Base-by-base conservation (phyloP, 2,888 invertebrate genomes). In the Autographa pulchrina region DNA sequence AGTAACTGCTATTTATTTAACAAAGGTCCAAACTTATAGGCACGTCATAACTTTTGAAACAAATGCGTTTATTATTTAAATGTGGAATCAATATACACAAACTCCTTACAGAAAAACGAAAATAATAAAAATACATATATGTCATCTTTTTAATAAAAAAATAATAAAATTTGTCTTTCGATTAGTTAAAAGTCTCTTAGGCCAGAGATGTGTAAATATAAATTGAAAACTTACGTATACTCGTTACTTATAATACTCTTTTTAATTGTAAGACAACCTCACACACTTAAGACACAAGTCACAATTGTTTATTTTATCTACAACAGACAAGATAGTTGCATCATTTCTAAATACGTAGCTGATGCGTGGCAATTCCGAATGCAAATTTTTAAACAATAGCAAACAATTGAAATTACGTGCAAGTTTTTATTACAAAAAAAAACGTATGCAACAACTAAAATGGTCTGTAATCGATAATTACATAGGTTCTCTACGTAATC, bases 381-480 rank as follows among this genome's bases (percentile, higher is more conserved):
- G 14, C 64, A 32, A 70, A 59, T 25, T 41, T 35, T 32, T 68
- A 74, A 74, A 77, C 72, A 77, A 80, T 74, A 54, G 9, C 56
- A 71, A 64, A 32, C 52, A 63, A 52, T 38, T 74, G 62, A 48
- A 11, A 38, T 38, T 38, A n/a, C n/a, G 6, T 48, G n/a, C 48
- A 0, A 48, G 48, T 48, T 48, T 48, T 48, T 48, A 48, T 48
- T 48, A 48, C 48, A 48, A 48, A 48, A 48, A 70, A 67, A 70
- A 67, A 64, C 35, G 25, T 52, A 60, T 81, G 75, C 71, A 83
- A n/a, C 71, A 83, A 16, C 13, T 54, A 67, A 67, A 69, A 35
- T 38, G 65, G 66, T 56, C 56, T 5, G 35, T 68, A 63, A 71
- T 71, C 59, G 62, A n/a, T 41, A 41, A 20, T 38, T n/a, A 68